Evolutionary conservation across 2,888 invertebrate genomes (phyloP).

Genomic region (Orthosia cruda): DNA sequence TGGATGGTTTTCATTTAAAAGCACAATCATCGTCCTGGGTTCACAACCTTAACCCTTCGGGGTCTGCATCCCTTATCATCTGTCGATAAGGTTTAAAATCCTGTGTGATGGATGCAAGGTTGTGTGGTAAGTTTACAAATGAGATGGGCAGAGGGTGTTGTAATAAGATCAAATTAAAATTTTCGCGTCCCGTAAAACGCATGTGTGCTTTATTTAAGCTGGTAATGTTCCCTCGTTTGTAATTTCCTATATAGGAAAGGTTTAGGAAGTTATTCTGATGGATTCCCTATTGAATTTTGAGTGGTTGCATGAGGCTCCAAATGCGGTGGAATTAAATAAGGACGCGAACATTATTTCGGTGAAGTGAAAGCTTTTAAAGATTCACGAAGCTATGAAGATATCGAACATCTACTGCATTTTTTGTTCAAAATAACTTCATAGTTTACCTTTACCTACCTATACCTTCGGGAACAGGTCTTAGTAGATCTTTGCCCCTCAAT

Average conservation of each 20-base stretch:
- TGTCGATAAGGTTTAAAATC: conserved; percentile 36
- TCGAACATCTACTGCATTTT: conserved; percentile 2
- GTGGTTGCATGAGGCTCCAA: conserved; percentile 28
- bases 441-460: background rate
- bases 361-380: conserved; percentile 21
- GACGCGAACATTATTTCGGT: conserved; percentile 20
- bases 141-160: conserved; percentile 72
- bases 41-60: conserved; percentile 28
- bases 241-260: conserved; percentile 50
- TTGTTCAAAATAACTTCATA: no score
- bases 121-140: conserved; percentile 64
- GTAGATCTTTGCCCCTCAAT: no score
- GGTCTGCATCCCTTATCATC: conserved; percentile 7
- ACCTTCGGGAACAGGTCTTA: background rate
- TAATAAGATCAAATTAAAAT: conserved; percentile 78
- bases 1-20: conserved; percentile 71
- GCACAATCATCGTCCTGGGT: conserved; percentile 61
- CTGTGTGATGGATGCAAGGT: background rate
- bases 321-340: conserved; percentile 34
- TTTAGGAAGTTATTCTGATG: conserved; percentile 49
- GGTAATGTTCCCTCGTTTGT: conserved; percentile 43
- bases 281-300: conserved; percentile 45
- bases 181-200: conserved; percentile 68
- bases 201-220: conserved; percentile 71
- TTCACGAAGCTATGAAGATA: background rate